Conservation (phyloP, 2,113 vertebrate genomes). For the Aptenodytes forsteri region DNA sequence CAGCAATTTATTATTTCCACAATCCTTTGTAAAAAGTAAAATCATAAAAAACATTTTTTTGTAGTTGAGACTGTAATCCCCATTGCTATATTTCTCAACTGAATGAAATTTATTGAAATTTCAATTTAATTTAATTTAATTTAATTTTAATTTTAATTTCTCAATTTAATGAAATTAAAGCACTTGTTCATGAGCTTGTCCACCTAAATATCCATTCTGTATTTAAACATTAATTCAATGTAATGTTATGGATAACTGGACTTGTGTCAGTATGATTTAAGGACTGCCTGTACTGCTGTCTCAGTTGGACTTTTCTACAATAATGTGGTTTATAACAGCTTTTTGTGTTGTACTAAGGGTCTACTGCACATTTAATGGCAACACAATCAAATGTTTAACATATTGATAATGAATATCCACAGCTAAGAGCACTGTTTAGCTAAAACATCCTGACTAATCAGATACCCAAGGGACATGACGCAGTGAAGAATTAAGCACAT, state of each 20-base stretch:
- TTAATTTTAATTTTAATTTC: too few relatives aligned
- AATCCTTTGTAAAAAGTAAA: neutral
- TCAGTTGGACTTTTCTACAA: neutral
- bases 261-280: neutral
- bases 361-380: neutral
- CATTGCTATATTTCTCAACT: neutral
- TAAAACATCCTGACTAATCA: neutral
- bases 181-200: neutral
- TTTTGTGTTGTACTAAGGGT: neutral
- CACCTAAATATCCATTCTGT: neutral
- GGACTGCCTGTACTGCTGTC: neutral
- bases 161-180: neutral
- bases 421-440: neutral
- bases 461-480: neutral
- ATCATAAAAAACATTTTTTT: neutral
- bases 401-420: neutral
- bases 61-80: constrained; percentile 15
- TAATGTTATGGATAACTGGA: neutral
- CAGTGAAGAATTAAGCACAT: neutral
- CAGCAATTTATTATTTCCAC: neutral
- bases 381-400: constrained; percentile 19
- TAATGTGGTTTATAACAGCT: constrained; percentile 4
- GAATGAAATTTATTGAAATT: neutral
- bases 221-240: neutral
- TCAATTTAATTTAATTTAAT: too few relatives aligned